A percentile compares a stretch with the other conserved stretches of the same genome.
Conservation (phyloP, 2,888 invertebrate genomes). For the Drosophila birchii region DNA sequence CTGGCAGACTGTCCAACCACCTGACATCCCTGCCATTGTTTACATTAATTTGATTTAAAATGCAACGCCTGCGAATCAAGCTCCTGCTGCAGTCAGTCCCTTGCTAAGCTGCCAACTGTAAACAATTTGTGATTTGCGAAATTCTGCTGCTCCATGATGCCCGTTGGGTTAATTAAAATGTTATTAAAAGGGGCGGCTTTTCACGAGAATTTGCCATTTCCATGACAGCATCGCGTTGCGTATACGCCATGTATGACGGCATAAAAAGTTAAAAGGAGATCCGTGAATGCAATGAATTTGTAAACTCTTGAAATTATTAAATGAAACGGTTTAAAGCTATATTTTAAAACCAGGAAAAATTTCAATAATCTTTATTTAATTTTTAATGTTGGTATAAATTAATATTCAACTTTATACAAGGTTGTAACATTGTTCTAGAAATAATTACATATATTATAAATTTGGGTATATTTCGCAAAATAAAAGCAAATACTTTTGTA, state of each 20-base stretch:
- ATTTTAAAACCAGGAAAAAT: too few species aligned
- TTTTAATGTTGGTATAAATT: too few species aligned
- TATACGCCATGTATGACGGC: slow-evolving; percentile 16
- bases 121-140: slow-evolving; percentile 44
- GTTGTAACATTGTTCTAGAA: neutral
- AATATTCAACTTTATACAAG: too few species aligned
- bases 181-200: slow-evolving; percentile 50
- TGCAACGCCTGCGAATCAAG: slow-evolving; percentile 56
- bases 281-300: neutral
- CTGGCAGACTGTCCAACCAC: slow-evolving; percentile 24
- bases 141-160: slow-evolving; percentile 35
- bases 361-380: too few species aligned
- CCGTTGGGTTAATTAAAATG: slow-evolving; percentile 66
- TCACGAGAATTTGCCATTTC: slow-evolving; percentile 3
- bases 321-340: too few species aligned
- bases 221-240: slow-evolving; percentile 14
- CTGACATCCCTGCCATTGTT: slow-evolving; percentile 66
- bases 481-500: too few species aligned
- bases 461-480: neutral
- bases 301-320: too few species aligned
- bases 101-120: slow-evolving; percentile 40
- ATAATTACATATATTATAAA: neutral
- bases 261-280: neutral
- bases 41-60: slow-evolving; percentile 72
- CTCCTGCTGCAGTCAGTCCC: slow-evolving; percentile 18